Percentiles rank a stretch among this genome's conserved stretches.
phyloP scores from a whole-genome alignment of 92 coral and sea anemone genomes.

The Porites lobata region DNA sequence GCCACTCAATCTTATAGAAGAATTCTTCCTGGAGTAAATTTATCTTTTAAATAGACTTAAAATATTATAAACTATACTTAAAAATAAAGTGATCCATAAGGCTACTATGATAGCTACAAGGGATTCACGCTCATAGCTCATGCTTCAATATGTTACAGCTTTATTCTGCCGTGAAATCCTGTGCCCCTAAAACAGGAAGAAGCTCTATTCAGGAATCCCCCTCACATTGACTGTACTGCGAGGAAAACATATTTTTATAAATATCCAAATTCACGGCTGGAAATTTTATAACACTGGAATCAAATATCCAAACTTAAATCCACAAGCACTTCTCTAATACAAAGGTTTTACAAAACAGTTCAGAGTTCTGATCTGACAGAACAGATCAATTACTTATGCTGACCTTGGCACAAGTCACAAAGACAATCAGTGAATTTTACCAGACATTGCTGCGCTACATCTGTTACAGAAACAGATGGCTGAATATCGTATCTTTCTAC shows the following conservation, averaged over 20 bases:
- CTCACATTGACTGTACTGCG: not conserved
- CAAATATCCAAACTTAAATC: not conserved
- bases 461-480: not conserved
- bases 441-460: not conserved
- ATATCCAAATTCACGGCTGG: not conserved
- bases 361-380: not conserved
- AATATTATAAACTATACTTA: not conserved
- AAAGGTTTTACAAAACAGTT: not conserved
- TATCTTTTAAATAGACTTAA: not conserved
- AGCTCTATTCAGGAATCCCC: not conserved
- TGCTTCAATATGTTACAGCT: not conserved
- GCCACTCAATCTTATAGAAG: not conserved
- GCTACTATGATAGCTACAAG: not conserved
- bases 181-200: not conserved
- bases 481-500: not conserved
- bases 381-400: not conserved
- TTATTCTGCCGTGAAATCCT: not conserved
- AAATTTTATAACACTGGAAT: not conserved
- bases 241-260: not conserved
- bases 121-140: not conserved
- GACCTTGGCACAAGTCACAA: slow-evolving; percentile 4
- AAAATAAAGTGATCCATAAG: not conserved
- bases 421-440: not conserved
- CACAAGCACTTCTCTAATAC: not conserved
- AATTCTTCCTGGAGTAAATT: not conserved